phyloP scores from a whole-genome alignment of 2,888 invertebrate genomes.

The Neria commutata region DNA sequence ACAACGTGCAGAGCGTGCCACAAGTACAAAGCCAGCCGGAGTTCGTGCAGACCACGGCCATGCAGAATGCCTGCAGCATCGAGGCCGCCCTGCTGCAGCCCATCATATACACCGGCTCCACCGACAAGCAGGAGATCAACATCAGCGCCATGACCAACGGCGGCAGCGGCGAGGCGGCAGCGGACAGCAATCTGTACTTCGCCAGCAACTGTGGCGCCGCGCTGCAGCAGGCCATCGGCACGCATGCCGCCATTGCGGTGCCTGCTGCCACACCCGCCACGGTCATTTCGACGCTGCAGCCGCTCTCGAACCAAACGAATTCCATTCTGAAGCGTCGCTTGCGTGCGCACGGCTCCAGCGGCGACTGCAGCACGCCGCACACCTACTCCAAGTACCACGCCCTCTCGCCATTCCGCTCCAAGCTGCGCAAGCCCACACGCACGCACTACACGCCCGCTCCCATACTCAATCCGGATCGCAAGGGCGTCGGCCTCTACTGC shows the following conservation, averaged over 20 bases:
- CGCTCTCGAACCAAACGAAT: constrained; percentile 56
- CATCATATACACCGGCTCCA: constrained; percentile 39
- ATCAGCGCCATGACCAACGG: constrained; percentile 14
- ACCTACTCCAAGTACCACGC: constrained; percentile 54
- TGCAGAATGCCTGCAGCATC: constrained; percentile 22
- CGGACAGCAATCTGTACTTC: constrained; percentile 45
- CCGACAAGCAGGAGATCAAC: constrained; percentile 39
- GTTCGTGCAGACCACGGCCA: constrained; percentile 31
- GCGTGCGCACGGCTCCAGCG: constrained; percentile 47
- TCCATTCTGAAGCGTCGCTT: constrained; percentile 58
- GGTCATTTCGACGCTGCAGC: constrained; percentile 44
- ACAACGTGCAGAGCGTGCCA: constrained; percentile 37
- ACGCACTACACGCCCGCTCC: constrained; percentile 89
- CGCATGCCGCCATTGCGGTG: constrained; percentile 1
- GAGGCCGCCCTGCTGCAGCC: constrained; percentile 35
- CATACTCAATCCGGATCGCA: constrained; percentile 88
- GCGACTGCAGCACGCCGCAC: constrained; percentile 35
- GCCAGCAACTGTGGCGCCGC: constrained; percentile 31
- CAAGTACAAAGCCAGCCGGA: constrained; percentile 41
- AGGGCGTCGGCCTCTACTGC: constrained; percentile 80
- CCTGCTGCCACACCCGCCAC: constrained; percentile 23
- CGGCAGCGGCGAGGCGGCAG: constrained; percentile 11
- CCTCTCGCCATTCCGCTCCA: constrained; percentile 56
- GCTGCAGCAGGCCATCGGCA: constrained; percentile 1
- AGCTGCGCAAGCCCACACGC: constrained; percentile 59